These are phyloP conservation scores for Bombus soroeensis DNA, from an alignment of 1,140 invertebrate genomes.

Conservation along the genomic window DNA sequence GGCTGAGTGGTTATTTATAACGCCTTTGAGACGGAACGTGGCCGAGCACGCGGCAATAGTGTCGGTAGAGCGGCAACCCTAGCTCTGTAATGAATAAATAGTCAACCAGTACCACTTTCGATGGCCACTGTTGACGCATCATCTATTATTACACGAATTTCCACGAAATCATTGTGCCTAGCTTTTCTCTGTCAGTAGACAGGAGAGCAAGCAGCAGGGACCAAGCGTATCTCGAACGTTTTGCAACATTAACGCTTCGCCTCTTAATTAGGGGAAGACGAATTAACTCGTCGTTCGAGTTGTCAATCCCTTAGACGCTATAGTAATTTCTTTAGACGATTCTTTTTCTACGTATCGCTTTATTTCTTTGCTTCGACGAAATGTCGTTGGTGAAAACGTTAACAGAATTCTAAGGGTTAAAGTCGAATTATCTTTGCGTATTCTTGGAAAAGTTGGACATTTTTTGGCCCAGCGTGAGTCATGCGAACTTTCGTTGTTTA, in stretches of 20 bases:
- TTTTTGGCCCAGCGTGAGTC: too few relatives aligned
- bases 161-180: not conserved
- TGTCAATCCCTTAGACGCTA: too few relatives aligned
- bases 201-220: not conserved
- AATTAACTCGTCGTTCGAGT: not conserved
- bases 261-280: not conserved
- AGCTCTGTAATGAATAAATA: slow-evolving; percentile 30
- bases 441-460: too few relatives aligned
- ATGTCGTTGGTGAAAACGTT: too few relatives aligned
- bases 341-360: too few relatives aligned
- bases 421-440: too few relatives aligned
- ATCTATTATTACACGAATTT: slow-evolving; percentile 4
- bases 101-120: slow-evolving; percentile 15
- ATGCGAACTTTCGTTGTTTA: not conserved
- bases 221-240: not conserved
- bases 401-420: too few relatives aligned
- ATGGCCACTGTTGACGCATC: slow-evolving; percentile 16
- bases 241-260: not conserved
- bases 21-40: slow-evolving; percentile 61
- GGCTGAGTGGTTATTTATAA: slow-evolving; percentile 64
- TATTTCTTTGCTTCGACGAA: too few relatives aligned
- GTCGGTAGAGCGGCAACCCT: slow-evolving; percentile 9
- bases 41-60: slow-evolving; percentile 31
- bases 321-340: too few relatives aligned
- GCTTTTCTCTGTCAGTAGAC: not conserved